Conservation (phyloP, 35 echinoderm and acorn worm genomes). For the Ptychodera flava region DNA sequence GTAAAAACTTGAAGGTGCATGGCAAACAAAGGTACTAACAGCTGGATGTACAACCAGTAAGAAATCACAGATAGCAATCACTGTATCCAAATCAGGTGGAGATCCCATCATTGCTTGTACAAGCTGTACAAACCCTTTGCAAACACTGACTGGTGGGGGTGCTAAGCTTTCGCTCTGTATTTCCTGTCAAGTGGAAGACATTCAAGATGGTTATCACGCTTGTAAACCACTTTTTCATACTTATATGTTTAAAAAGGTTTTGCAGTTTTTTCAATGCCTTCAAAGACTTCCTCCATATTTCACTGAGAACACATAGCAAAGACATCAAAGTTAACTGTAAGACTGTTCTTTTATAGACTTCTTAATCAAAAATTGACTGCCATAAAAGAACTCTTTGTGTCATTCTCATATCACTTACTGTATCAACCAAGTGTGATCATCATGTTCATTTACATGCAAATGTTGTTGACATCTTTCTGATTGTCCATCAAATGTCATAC, state of each 20-base stretch:
- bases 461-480: too few relatives aligned
- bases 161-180: conserved; percentile 69
- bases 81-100: conserved; percentile 67
- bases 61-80: conserved; percentile 90
- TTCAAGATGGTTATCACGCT: neutral
- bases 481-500: too few relatives aligned
- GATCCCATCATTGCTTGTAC: conserved; percentile 73
- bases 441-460: too few relatives aligned
- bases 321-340: too few relatives aligned
- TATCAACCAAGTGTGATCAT: too few relatives aligned
- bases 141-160: conserved; percentile 33
- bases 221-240: neutral
- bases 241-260: neutral
- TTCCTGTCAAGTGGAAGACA: conserved; percentile 39
- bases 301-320: too few relatives aligned
- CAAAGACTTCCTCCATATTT: too few relatives aligned
- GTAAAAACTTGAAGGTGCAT: conserved; percentile 94
- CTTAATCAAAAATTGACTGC: too few relatives aligned
- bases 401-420: too few relatives aligned
- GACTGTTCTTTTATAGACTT: too few relatives aligned
- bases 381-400: too few relatives aligned
- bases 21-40: conserved; percentile 93
- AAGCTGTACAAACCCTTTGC: conserved; percentile 38
- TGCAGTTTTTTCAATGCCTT: too few relatives aligned
- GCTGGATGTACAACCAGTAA: conserved; percentile 81